phyloP scores from a whole-genome alignment of 2,888 invertebrate species.

The Hermaeophaga mercurialis region DNA sequence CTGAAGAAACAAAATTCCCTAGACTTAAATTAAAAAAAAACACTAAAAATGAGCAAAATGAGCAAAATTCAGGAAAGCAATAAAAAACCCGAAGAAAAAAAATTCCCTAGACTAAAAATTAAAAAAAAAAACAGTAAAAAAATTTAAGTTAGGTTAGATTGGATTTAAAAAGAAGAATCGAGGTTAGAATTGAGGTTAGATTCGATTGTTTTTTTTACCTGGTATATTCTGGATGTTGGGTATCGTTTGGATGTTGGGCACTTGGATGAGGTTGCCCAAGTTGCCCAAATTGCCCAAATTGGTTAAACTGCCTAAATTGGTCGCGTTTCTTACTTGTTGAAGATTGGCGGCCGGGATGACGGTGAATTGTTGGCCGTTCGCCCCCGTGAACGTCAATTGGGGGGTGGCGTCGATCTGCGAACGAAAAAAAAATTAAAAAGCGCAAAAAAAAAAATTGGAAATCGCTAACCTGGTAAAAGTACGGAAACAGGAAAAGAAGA shows the following conservation, averaged over 20 bases:
- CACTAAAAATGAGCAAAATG: too few relatives aligned
- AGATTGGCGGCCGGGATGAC: constrained; percentile 75
- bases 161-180: too few relatives aligned
- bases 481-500: too few relatives aligned
- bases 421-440: too few relatives aligned
- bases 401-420: constrained; percentile 35
- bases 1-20: neutral
- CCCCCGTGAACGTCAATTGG: constrained; percentile 74
- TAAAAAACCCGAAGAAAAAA: neutral
- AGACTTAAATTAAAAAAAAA: neutral
- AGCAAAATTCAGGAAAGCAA: neutral
- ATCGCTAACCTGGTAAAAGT: too few relatives aligned
- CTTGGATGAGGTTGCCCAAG: constrained; percentile 57
- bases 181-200: too few relatives aligned
- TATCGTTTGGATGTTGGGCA: constrained; percentile 69
- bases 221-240: constrained; percentile 72
- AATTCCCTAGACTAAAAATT: neutral
- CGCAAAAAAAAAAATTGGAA: too few relatives aligned
- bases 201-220: too few relatives aligned
- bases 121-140: too few relatives aligned
- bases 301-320: too few relatives aligned
- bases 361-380: constrained; percentile 81
- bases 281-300: constrained; percentile 47
- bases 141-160: too few relatives aligned
- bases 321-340: constrained; percentile 53